A percentile compares a stretch with the other conserved stretches of the same genome.
Conservation (phyloP, 2,113 vertebrate species). For the Poeciliopsis prolifica region DNA sequence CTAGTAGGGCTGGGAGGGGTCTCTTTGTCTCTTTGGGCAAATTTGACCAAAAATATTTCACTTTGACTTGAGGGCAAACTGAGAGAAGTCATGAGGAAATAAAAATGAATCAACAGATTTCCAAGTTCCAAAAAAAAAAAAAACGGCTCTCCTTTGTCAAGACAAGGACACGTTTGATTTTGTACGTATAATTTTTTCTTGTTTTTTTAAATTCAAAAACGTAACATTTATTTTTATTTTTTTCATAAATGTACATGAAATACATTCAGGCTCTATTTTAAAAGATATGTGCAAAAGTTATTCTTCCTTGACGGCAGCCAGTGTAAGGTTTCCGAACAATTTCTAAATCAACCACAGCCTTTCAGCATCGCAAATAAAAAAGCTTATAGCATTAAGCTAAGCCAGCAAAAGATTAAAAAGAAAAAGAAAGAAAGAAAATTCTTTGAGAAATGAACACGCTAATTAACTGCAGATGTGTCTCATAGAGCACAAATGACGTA, state of each 20-base stretch:
- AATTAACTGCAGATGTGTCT: slow-evolving; percentile 11
- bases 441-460: slow-evolving; percentile 1
- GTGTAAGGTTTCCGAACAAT: background rate
- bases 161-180: background rate
- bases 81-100: background rate
- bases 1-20: no score
- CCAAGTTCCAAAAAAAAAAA: background rate
- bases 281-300: background rate
- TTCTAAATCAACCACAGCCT: slow-evolving; percentile 12
- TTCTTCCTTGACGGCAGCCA: background rate
- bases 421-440: background rate
- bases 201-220: background rate
- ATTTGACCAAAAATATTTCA: background rate
- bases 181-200: background rate
- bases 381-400: background rate
- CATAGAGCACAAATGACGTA: background rate
- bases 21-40: background rate
- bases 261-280: background rate
- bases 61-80: background rate
- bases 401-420: slow-evolving; percentile 8
- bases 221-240: no score
- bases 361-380: background rate
- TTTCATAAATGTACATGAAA: background rate
- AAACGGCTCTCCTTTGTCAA: background rate
- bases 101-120: background rate